Evolutionary conservation across 2,113 vertebrate species (phyloP), one percentile per base, ranked within the genome.

Genomic region (Heterotilapia buettikoferi): DNA sequence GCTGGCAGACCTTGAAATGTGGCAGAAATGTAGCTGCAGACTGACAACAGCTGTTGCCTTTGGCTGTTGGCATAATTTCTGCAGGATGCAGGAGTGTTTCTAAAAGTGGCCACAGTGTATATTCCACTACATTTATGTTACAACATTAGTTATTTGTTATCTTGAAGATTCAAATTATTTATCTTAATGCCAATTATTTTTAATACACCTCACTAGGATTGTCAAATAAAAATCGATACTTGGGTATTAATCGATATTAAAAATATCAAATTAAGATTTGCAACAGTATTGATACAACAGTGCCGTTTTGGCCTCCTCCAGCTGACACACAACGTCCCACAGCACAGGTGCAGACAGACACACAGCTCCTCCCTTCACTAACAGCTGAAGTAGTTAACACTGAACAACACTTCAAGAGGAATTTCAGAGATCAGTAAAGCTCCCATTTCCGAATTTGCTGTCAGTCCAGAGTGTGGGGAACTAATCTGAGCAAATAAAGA

Each of bases 151-250:
- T 24, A 14, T 16, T 40, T 16, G 19, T 73, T 26, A 73, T 73
- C 8, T 26, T 26, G 0, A 71, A 1, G 3, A 4, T 14, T 71
- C 3, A 6, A 14, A 71, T 0, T 21, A 7, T 68, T 3, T 21
- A 68, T 43, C 21, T 24, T 16, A 43, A 71, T 6, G 13, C 24
- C 45, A 47, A 19, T 68, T 68, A 38, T 26, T 29, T 47, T 76
- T 47, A 47, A 47, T 29, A 76, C 6, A 56, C 10, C 9, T 53
- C n/a, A 50, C 2, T 50, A 50, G 16, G 16, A 19, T 3, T 40
- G n/a, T 40, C 36, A 68, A 40, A 68, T 68, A 40, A 68, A 14
- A 68, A 40, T 68, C 12, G 1, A 40, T 68, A 66, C 19, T 66
- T 38, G 31, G 61, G 33, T 38, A 66, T 66, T 3, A 38, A 66